phyloP scores from a whole-genome alignment of 2,113 vertebrate genomes.

The Larimichthys polyactis region DNA sequence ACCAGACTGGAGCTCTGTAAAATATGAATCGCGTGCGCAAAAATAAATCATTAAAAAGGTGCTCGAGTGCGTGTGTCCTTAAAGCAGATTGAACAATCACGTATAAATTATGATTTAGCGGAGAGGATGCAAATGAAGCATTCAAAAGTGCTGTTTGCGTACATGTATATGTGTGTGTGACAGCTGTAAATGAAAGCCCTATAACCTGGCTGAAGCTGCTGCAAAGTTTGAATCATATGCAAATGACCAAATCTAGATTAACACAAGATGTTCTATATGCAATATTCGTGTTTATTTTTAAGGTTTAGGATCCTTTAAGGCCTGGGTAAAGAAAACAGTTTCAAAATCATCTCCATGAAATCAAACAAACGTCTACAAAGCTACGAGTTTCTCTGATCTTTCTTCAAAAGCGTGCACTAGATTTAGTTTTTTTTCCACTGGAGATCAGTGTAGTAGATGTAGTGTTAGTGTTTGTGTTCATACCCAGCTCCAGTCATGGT shows the following conservation, averaged over 20 bases:
- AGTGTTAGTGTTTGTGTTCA: constrained; percentile 46
- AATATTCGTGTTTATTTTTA: constrained; percentile 3
- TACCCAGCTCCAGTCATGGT: constrained; percentile 87
- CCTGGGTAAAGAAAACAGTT: not conserved
- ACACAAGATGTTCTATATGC: not conserved
- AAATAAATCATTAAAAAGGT: constrained; percentile 42
- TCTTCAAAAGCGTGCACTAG: too few species aligned
- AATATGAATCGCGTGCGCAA: constrained; percentile 11
- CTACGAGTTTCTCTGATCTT: not conserved
- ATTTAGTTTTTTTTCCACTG: too few species aligned
- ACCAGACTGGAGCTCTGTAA: not conserved
- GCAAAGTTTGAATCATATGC: constrained; percentile 22
- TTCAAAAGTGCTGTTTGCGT: constrained; percentile 2
- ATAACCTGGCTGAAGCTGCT: constrained; percentile 7
- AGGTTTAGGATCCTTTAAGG: not conserved
- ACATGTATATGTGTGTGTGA: not conserved
- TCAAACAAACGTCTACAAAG: not conserved
- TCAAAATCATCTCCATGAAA: not conserved
- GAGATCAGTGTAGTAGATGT: too few species aligned
- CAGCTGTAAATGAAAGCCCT: constrained; percentile 22
- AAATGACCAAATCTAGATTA: constrained; percentile 17
- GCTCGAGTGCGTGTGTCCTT: constrained; percentile 35
- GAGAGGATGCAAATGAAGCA: constrained; percentile 22
- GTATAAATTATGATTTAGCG: constrained; percentile 47
- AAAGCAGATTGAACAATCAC: constrained; percentile 29